Base-by-base conservation (phyloP, 1,140 invertebrate genomes). In the Cyphomyrmex costatus region DNA sequence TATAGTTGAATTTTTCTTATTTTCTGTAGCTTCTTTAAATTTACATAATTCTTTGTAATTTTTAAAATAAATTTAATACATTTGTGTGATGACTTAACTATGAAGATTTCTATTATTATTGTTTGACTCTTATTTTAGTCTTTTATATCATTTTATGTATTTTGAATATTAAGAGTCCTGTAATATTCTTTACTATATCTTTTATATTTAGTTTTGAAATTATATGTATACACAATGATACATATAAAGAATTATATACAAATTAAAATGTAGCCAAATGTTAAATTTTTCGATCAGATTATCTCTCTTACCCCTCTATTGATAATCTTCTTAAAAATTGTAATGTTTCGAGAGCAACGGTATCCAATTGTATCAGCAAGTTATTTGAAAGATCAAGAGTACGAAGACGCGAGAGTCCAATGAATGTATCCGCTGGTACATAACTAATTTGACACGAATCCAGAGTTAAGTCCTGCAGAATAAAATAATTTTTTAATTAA, bases 361-460 rank as follows among this genome's bases (percentile, higher is more conserved):
- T 58, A 14, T 93, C 84, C 46, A 95, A 56, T 46, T 92, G 90
- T 61, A 89, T 92, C 88, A 95, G 87, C 21, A 92, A 78, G 63
- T 95, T 95, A 49, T 93, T 91, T 0, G 94, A 92, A 33, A 95
- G 90, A 80, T 95, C 92, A 73, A 95, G 91, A 4, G 51, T 91
- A 66, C 91, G 93, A 76, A 95, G 79, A 33, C 91, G 88, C 3
- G 82, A 84, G 14, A 95, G 76, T 33, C 92, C 89, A 33, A 77
- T 74, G 70, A 95, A 95, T 7, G 89, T 93, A 14, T 93, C 91
- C 3, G 33, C 4, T 7, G 90, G 85, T 51, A 95, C 79, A 42
- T 92, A 70, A 65, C 87, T 92, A 73, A 95, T 94, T 78, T 85
- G 85, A 85, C 94, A 95, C 4, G 79, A 88, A 68, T 91, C 92